Evolutionary conservation across 2,113 vertebrate genomes (phyloP).

Genomic region (Psophia crepitans): DNA sequence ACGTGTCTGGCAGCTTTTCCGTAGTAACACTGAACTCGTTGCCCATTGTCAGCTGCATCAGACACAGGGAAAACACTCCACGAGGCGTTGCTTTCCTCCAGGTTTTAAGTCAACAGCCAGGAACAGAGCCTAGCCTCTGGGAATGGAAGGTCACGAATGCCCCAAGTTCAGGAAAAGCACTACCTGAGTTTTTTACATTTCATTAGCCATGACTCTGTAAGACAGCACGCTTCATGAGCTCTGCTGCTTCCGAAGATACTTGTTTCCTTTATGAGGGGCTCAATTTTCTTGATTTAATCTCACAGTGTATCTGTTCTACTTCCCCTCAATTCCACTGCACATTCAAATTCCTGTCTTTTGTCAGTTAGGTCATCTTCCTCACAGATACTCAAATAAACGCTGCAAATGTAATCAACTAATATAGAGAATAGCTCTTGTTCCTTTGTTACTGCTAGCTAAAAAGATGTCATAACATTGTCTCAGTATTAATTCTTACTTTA

Average conservation of each 20-base stretch:
- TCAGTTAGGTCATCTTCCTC: neutral
- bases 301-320: neutral
- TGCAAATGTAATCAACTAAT: neutral
- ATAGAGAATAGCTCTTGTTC: neutral
- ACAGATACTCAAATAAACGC: neutral
- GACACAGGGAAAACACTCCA: neutral
- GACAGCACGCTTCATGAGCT: neutral
- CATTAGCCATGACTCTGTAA: neutral
- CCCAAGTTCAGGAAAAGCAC: neutral
- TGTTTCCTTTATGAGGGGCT: neutral
- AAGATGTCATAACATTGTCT: neutral
- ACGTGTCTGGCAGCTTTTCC: neutral
- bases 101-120: neutral
- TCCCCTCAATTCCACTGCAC: neutral
- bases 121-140: neutral
- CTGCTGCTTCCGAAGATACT: neutral
- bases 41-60: neutral
- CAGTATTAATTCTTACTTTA: conserved; percentile 80
- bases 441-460: neutral
- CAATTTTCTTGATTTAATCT: neutral
- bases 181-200: neutral
- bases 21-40: neutral
- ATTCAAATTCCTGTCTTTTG: neutral
- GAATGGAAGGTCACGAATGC: neutral
- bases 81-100: neutral